Evolutionary conservation across 1,140 invertebrate species (phyloP).

Genomic region (Leptoteleia sp.): DNA sequence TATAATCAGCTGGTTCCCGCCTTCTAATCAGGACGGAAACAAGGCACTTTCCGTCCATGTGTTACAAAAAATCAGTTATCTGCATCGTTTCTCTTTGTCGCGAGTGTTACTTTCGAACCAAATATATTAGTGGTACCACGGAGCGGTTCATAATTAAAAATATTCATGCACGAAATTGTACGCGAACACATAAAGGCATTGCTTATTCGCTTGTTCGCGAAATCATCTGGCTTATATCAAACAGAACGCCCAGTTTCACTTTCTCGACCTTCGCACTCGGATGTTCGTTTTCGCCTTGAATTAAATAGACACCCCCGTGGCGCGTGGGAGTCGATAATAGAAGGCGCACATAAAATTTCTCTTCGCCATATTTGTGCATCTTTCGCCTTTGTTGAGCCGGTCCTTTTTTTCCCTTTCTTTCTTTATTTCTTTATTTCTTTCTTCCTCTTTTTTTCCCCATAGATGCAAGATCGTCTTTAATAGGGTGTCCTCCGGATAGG

Average conservation of each 20-base stretch:
- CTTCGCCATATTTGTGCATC: slow-evolving; percentile 75
- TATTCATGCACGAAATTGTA: too few relatives aligned
- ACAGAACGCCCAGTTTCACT: slow-evolving; percentile 48
- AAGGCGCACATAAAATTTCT: slow-evolving; percentile 74
- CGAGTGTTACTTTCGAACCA: too few relatives aligned
- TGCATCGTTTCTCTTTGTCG: too few relatives aligned
- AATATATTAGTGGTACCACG: too few relatives aligned
- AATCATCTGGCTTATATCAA: slow-evolving; percentile 53
- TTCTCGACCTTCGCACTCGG: slow-evolving; percentile 41
- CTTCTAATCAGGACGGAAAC: too few relatives aligned
- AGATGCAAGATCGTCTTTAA: slow-evolving; percentile 54
- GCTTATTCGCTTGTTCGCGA: slow-evolving; percentile 26
- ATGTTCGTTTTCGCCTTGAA: slow-evolving; percentile 54
- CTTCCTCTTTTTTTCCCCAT: too few relatives aligned
- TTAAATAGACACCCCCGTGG: slow-evolving; percentile 63
- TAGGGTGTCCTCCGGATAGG: slow-evolving; percentile 35
- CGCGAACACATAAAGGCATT: too few relatives aligned
- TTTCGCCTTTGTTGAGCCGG: slow-evolving; percentile 69
- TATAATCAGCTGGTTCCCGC: too few relatives aligned
- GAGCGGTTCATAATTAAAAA: too few relatives aligned
- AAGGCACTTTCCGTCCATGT: too few relatives aligned
- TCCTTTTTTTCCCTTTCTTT: slow-evolving; percentile 7
- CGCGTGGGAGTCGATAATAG: slow-evolving; percentile 75
- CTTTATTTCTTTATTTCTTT: too few relatives aligned
- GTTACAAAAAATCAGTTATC: too few relatives aligned